phyloP scores from a whole-genome alignment of 1,140 invertebrate genomes.

The Akabosia matsudoensis region DNA sequence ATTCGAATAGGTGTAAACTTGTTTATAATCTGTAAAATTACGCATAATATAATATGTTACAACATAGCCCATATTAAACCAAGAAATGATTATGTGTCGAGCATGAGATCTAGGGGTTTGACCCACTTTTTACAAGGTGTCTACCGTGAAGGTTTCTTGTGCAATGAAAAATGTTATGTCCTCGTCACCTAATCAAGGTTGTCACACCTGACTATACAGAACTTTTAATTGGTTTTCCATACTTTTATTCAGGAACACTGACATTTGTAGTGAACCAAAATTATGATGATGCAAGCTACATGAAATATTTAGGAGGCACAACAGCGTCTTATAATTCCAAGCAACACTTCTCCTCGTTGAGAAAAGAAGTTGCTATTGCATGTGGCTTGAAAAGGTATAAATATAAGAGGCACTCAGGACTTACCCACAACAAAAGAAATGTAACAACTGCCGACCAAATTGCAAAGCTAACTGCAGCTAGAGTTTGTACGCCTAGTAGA shows the following conservation, averaged over 20 bases:
- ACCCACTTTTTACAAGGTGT: no score
- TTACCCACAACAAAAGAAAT: constrained; percentile 65
- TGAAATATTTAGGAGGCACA: neutral
- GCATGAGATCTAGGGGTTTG: no score
- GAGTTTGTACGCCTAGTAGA: constrained; percentile 73
- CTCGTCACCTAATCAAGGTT: no score
- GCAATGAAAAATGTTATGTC: no score
- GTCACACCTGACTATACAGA: no score
- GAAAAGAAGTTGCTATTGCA: neutral
- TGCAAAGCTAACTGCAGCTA: constrained; percentile 66
- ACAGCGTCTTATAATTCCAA: neutral
- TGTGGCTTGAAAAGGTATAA: neutral
- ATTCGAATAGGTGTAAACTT: constrained; percentile 77
- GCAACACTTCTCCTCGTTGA: neutral
- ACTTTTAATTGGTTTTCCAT: no score
- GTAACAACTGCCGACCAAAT: constrained; percentile 71
- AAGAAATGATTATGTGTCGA: no score
- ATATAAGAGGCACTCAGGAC: neutral
- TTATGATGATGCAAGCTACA: neutral
- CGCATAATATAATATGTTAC: neutral
- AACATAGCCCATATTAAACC: no score
- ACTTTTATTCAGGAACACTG: no score
- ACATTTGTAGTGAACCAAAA: no score
- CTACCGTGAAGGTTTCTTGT: no score
- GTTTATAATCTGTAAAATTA: constrained; percentile 61